Evolutionary conservation across 53 echinoderm and acorn worm genomes (phyloP).

Genomic region (Holothuria leucospilota): DNA sequence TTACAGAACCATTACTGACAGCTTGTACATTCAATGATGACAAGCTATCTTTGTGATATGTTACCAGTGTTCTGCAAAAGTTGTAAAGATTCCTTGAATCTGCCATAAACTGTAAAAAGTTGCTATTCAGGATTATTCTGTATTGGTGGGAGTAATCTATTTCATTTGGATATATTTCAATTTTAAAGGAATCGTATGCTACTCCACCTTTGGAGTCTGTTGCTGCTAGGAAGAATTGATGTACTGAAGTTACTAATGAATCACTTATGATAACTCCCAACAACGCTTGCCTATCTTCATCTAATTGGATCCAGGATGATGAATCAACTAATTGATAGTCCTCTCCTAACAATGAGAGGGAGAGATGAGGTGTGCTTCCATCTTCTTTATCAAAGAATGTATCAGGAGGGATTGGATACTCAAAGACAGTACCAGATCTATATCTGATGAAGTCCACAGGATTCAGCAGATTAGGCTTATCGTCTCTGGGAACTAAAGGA

Average conservation of each 20-base stretch:
- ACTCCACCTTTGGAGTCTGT: conserved; percentile 64
- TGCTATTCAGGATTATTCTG: conserved; percentile 49
- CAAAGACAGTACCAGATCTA: conserved; percentile 58
- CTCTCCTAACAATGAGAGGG: conserved; percentile 41
- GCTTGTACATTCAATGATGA: conserved; percentile 59
- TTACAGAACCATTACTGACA: conserved; percentile 68
- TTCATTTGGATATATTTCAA: conserved; percentile 43
- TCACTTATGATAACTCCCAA: conserved; percentile 60
- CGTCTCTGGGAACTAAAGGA: not conserved
- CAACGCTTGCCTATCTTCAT: conserved; percentile 38
- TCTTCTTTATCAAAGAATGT: conserved; percentile 75
- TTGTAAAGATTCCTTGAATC: conserved; percentile 50
- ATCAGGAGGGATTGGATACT: conserved; percentile 66
- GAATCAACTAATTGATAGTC: conserved; percentile 47
- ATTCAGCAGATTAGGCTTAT: conserved; percentile 56
- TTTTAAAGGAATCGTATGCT: conserved; percentile 70
- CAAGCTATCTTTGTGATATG: conserved; percentile 41
- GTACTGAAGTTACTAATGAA: not conserved
- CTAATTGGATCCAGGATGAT: conserved; percentile 70
- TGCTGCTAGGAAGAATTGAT: conserved; percentile 63
- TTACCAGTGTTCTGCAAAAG: conserved; percentile 41
- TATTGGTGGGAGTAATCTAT: conserved; percentile 61
- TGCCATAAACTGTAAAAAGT: conserved; percentile 54
- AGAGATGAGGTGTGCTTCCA: conserved; percentile 69
- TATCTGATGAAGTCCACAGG: conserved; percentile 60